Evolutionary conservation across 2,113 vertebrate species (phyloP), one percentile per base, ranked within the genome.

Genomic region (Aramus guarauna): DNA sequence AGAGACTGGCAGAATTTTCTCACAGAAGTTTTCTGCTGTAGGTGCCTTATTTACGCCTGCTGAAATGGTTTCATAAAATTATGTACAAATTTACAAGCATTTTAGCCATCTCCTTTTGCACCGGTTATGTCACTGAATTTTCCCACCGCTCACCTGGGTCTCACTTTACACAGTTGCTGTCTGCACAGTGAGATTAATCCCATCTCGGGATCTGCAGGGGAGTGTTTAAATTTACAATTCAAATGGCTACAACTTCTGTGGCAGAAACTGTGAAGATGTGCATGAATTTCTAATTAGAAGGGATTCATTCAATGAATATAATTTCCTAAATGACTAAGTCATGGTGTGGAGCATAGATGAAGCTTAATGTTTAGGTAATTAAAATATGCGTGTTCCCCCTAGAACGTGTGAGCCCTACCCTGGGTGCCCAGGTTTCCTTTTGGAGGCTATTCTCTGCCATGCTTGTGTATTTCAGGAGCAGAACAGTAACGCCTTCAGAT

Each of bases 171-270:
- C 43, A n/a, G 34, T 69, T 72, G 27, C 53, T 94, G 34, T 85
- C 77, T 94, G 56, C 56, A 55, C 43, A 72, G 56, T 71, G 81
- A 93, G 78, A 88, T 88, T 67, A 92, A 72, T 90, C 34, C 74
- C 67, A 16, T 85, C 56, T 72, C 72, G 91, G 68, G 76, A 91
- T 91, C 84, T 85, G 66, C 66, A 85, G 69, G 69, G 43, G 26
- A 68, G 15, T 76, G 77, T 77, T 95, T 92, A 91, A 96, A 93
- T 94, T 82, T 94, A 76, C 88, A 52, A 92, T 95, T 94, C 50
- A 90, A 66, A 84, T 73, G 29, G 36, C 39, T 95, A 68, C 29
- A 85, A 60, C 50, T 96, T 48, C 48, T 88, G 34, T 94, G 78
- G 81, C 72, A 85, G 81, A 82, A 88, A 95, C 39, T 91, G 83